These are phyloP conservation scores for Sprattus sprattus DNA, from an alignment of 2,113 vertebrate genomes.

Conservation along the genomic window DNA sequence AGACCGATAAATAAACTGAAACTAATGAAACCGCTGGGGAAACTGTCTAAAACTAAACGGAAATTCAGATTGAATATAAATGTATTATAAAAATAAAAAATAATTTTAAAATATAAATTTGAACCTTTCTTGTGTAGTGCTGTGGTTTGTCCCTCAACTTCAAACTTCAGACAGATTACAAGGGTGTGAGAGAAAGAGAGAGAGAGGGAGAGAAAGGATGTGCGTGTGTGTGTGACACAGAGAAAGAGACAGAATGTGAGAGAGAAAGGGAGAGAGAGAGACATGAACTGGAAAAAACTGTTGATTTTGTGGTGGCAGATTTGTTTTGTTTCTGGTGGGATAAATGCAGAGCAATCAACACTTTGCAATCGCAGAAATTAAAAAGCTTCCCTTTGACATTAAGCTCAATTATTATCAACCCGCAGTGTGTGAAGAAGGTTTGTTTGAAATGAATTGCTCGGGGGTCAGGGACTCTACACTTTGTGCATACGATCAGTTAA, in stretches of 20 bases:
- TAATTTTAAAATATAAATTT: no score
- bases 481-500: background rate
- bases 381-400: background rate
- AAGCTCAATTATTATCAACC: background rate
- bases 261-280: background rate
- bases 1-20: no score
- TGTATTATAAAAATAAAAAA: no score
- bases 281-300: conserved; percentile 24
- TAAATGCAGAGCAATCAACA: background rate
- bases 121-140: background rate
- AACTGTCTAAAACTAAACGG: no score
- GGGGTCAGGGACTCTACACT: background rate
- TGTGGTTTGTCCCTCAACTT: conserved; percentile 7
- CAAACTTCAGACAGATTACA: background rate
- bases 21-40: no score
- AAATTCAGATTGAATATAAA: no score
- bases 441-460: background rate
- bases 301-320: conserved; percentile 14
- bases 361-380: conserved; percentile 14
- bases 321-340: conserved; percentile 17
- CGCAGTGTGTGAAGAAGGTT: background rate
- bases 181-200: background rate
- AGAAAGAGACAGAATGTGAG: conserved; percentile 20
- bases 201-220: background rate
- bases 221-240: conserved; percentile 26